Percentiles rank a stretch among this genome's conserved stretches.
Conservation (phyloP, 2,888 invertebrate species). For the Marasmarcha lunaedactyla region DNA sequence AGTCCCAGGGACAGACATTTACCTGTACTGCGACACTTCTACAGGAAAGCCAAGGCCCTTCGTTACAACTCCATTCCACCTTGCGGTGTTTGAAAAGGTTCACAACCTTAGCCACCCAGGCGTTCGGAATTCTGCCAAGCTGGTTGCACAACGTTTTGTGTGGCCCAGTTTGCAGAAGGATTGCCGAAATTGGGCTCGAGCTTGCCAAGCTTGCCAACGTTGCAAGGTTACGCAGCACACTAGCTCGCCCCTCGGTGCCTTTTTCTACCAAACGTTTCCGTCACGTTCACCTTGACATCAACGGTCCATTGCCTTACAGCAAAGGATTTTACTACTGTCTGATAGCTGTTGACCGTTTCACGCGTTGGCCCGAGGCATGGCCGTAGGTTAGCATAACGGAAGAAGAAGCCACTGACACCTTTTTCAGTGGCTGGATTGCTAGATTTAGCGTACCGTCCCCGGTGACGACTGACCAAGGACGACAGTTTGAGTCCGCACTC, state of each 20-base stretch:
- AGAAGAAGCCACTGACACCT: slow-evolving; percentile 23
- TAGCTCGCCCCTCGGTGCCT: background rate
- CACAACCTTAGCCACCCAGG: slow-evolving; percentile 19
- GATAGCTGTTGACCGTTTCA: background rate
- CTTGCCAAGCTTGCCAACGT: no score
- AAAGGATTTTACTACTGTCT: no score
- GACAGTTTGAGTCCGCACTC: slow-evolving; percentile 25
- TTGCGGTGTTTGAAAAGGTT: slow-evolving; percentile 14
- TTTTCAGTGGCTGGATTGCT: no score
- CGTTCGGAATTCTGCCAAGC: slow-evolving; percentile 2
- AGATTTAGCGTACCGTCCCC: slow-evolving; percentile 19
- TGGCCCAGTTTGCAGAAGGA: no score
- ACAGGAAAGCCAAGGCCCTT: slow-evolving; percentile 15
- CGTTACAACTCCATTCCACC: slow-evolving; percentile 11
- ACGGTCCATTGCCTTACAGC: no score
- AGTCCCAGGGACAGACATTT: slow-evolving; percentile 4
- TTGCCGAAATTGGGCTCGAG: no score
- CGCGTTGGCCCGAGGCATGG: slow-evolving; percentile 17
- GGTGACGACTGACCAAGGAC: slow-evolving; percentile 18
- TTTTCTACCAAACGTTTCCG: slow-evolving; percentile 1
- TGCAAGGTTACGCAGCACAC: no score
- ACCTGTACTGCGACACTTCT: slow-evolving; percentile 15
- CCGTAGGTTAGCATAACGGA: slow-evolving; percentile 30
- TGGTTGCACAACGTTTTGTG: slow-evolving; percentile 20
- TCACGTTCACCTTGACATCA: background rate